phyloP scores from a whole-genome alignment of 2,888 invertebrate species.

The Empis stercorea region DNA sequence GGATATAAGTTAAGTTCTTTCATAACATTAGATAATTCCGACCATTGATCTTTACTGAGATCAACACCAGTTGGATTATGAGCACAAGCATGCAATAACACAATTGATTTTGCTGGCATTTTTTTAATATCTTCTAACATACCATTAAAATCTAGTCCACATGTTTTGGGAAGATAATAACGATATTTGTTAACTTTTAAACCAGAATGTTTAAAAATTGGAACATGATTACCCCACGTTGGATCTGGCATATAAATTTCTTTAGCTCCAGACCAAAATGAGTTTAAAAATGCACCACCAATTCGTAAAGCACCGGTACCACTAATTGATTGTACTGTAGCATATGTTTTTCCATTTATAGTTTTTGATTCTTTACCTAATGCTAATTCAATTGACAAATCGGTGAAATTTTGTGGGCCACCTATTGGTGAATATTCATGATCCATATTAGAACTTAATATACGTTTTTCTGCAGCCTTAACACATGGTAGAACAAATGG shows the following conservation, averaged over 20 bases:
- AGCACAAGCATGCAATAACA: constrained; percentile 92
- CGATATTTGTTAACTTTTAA: constrained; percentile 78
- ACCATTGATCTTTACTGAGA: constrained; percentile 79
- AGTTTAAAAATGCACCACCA: constrained; percentile 76
- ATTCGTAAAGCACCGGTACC: constrained; percentile 95
- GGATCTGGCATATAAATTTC: constrained; percentile 81
- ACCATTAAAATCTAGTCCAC: constrained; percentile 85
- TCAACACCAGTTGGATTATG: constrained; percentile 98
- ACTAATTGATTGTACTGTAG: constrained; percentile 79
- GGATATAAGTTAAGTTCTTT: constrained; percentile 73
- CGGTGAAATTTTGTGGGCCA: constrained; percentile 73
- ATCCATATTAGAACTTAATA: constrained; percentile 58
- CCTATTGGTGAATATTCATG: constrained; percentile 93
- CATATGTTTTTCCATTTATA: constrained; percentile 53
- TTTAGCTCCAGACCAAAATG: constrained; percentile 67
- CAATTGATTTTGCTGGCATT: constrained; percentile 80
- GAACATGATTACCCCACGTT: constrained; percentile 97
- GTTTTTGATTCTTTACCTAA: constrained; percentile 65
- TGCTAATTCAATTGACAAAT: constrained; percentile 73
- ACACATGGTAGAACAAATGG: constrained; percentile 90
- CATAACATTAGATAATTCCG: constrained; percentile 67
- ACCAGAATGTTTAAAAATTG: constrained; percentile 81
- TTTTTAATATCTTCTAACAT: constrained; percentile 86
- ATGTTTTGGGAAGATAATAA: constrained; percentile 87
- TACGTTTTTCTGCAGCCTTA: constrained; percentile 64